phyloP scores from a whole-genome alignment of 1,140 invertebrate species.

The Diabrotica undecimpunctata region DNA sequence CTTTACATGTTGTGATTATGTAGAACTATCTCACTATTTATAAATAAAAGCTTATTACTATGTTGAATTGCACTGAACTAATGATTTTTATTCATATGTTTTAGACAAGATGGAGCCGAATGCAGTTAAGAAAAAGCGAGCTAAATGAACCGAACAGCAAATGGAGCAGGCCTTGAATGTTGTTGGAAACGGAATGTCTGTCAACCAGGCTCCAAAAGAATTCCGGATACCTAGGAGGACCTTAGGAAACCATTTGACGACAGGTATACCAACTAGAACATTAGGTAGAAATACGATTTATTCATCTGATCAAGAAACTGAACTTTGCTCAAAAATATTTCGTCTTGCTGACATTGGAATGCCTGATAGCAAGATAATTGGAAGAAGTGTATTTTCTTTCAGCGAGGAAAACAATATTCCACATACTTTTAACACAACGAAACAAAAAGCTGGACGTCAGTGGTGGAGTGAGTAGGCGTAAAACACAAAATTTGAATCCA shows the following conservation, averaged over 20 bases:
- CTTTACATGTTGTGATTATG: too few species aligned
- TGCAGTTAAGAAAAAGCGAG: too few species aligned
- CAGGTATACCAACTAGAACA: neutral
- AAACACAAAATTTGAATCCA: too few species aligned
- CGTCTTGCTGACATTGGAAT: neutral
- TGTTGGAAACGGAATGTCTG: slow-evolving; percentile 3
- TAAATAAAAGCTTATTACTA: too few species aligned
- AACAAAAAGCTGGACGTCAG: slow-evolving; percentile 3
- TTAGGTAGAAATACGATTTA: slow-evolving; percentile 8
- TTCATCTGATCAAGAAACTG: slow-evolving; percentile 5
- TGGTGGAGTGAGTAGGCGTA: too few species aligned
- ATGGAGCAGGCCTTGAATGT: neutral
- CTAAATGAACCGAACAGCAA: neutral
- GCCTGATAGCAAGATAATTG: neutral
- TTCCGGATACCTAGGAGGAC: neutral
- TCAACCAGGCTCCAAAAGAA: too few species aligned
- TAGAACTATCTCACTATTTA: too few species aligned
- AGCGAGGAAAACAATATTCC: neutral
- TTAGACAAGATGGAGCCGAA: too few species aligned
- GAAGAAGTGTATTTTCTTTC: neutral
- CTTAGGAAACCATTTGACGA: neutral
- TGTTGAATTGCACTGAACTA: too few species aligned
- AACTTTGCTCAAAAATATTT: neutral
- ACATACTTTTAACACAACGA: neutral
- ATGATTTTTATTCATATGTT: too few species aligned